Evolutionary conservation across 2,888 invertebrate genomes (phyloP).

Genomic region (Eubasilissa splendida): DNA sequence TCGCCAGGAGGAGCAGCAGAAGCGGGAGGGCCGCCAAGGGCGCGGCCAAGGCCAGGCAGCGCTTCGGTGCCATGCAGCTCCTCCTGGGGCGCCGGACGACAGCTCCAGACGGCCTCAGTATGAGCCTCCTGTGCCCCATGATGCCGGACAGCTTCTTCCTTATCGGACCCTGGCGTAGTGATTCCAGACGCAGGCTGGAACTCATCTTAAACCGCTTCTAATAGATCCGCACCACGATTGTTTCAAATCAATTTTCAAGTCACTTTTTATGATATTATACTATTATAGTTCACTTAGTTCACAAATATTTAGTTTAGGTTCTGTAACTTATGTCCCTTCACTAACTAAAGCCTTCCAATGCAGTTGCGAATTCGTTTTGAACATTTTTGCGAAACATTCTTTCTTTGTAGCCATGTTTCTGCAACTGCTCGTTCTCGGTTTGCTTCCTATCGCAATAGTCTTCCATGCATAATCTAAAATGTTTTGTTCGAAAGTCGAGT

Average conservation of each 20-base stretch:
- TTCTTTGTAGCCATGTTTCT: too few species aligned
- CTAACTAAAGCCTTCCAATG: not conserved
- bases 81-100: slow-evolving; percentile 34
- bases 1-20: slow-evolving; percentile 55
- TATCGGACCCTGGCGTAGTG: slow-evolving; percentile 38
- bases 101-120: slow-evolving; percentile 42
- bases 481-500: too few species aligned
- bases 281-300: too few species aligned
- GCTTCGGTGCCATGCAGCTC: slow-evolving; percentile 51
- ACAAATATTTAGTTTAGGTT: too few species aligned
- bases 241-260: too few species aligned
- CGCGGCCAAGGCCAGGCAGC: slow-evolving; percentile 54
- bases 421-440: too few species aligned
- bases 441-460: slow-evolving; percentile 11
- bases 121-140: slow-evolving; percentile 48
- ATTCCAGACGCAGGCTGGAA: slow-evolving; percentile 50
- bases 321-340: too few species aligned
- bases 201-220: slow-evolving; percentile 35
- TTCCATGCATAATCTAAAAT: not conserved
- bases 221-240: too few species aligned
- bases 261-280: too few species aligned
- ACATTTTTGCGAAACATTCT: not conserved
- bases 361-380: not conserved
- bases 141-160: slow-evolving; percentile 48
- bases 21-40: slow-evolving; percentile 55